phyloP scores from a whole-genome alignment of 2,888 invertebrate species.

The Abscondita cerata region DNA sequence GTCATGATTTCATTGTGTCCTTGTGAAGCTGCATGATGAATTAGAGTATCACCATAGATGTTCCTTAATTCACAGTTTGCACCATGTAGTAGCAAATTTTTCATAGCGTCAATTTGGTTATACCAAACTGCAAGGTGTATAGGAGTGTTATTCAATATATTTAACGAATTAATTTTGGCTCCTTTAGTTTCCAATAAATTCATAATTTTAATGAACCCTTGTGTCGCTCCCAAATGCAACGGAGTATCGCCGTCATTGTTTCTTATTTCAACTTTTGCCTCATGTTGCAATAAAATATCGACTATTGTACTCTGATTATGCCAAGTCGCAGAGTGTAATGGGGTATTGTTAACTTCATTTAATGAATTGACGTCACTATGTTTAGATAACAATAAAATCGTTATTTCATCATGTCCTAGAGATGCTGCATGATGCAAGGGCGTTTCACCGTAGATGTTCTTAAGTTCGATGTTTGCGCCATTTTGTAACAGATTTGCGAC shows the following conservation, averaged over 20 bases:
- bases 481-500: not conserved
- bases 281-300: not conserved
- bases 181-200: not conserved
- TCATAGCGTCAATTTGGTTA: not conserved
- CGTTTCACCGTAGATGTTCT: not conserved
- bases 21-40: not conserved
- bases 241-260: constrained; percentile 9
- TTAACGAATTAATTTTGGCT: not conserved
- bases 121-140: not conserved
- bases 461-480: not conserved
- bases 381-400: no score
- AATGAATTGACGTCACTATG: no score
- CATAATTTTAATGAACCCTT: not conserved
- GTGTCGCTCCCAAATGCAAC: not conserved
- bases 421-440: not conserved
- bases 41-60: not conserved
- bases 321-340: no score
- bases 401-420: no score
- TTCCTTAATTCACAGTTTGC: not conserved
- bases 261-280: not conserved
- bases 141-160: not conserved
- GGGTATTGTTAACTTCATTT: no score
- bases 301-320: no score
- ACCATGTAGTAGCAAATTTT: not conserved
- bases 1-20: not conserved